Base-by-base conservation (phyloP, 2,113 vertebrate species). In the Ondatra zibethicus region DNA sequence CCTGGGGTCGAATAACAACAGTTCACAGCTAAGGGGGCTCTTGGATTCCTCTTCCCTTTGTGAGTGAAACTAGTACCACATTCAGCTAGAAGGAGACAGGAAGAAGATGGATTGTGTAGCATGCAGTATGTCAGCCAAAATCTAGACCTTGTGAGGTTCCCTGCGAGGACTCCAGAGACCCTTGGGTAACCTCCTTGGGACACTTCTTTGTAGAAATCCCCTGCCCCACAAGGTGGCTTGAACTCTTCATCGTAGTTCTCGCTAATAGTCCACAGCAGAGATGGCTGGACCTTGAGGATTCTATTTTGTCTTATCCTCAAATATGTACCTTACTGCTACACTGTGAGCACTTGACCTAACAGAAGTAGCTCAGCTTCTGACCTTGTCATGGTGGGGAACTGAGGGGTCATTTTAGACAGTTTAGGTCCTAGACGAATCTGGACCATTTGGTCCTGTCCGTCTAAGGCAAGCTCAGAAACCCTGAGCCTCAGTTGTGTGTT, bases 261-360 rank as follows among this genome's bases (percentile, higher is more conserved):
- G 0, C 17, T 21, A 13, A 7, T 25, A 3, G 8, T 42, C 47
- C 10, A 13, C 63, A 61, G 39, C 14, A 13, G 92, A 68, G 33
- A 8, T 19, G 47, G 25, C 27, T 50, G 10, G 75, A 50, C 92
- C 12, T 3, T 0, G 29, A 25, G 70, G 31, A 21, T 7, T 45
- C 91, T 65, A 11, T 8, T 39, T 10, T 21, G 5, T 19, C 31
- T 70, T 72, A 19, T 31, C 23, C 27, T 25, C 19, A 8, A 4
- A 47, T 13, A 7, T 1, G 33, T 47, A 19, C 4, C 2, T 23
- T 6, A 0, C 52, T 13, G 45, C 17, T 7, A 0, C 7, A 1
- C 5, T 0, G 0, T 25, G 52, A 42, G 13, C 0, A 0, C 66
- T 66, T 82, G 45, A 16, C 75, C 16, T n/a, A 7, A 3, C 0